Conservation (phyloP, 2,888 invertebrate species). For the Tenthredo livida region DNA sequence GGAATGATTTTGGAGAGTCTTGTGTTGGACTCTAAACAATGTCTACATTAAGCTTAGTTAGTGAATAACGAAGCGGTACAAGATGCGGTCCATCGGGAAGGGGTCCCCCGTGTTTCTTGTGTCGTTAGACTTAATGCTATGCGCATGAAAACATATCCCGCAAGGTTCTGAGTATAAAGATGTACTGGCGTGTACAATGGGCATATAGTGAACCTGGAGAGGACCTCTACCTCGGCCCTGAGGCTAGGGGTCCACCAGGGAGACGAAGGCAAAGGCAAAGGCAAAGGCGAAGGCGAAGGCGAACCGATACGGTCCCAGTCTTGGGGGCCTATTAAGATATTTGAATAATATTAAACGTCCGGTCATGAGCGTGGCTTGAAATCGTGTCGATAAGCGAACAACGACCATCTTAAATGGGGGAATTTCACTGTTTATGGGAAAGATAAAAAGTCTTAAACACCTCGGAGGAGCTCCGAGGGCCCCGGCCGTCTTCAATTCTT, state of each 20-base stretch:
- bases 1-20: not conserved
- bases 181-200: conserved; percentile 64
- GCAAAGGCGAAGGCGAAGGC: conserved; percentile 40
- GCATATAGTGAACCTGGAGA: conserved; percentile 47
- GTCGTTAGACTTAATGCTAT: conserved; percentile 55
- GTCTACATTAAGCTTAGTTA: conserved; percentile 63
- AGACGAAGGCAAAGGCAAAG: conserved; percentile 37
- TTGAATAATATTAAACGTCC: conserved; percentile 66
- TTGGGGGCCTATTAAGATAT: conserved; percentile 67
- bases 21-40: conserved; percentile 61
- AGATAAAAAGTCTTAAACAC: conserved; percentile 63
- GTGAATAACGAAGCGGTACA: conserved; percentile 51
- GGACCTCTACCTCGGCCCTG: conserved; percentile 23
- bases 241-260: conserved; percentile 52
- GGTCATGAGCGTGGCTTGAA: conserved; percentile 41
- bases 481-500: too few relatives aligned
- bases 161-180: conserved; percentile 67
- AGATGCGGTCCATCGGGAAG: conserved; percentile 25
- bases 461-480: not conserved
- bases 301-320: conserved; percentile 46
- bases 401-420: conserved; percentile 57
- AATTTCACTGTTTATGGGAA: conserved; percentile 61
- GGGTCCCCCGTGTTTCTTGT: conserved; percentile 48
- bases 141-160: conserved; percentile 57
- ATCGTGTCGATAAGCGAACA: conserved; percentile 53